These are phyloP conservation scores for Bombus vancouverensis DNA, from an alignment of 1,140 invertebrate species.

Conservation along the genomic window DNA sequence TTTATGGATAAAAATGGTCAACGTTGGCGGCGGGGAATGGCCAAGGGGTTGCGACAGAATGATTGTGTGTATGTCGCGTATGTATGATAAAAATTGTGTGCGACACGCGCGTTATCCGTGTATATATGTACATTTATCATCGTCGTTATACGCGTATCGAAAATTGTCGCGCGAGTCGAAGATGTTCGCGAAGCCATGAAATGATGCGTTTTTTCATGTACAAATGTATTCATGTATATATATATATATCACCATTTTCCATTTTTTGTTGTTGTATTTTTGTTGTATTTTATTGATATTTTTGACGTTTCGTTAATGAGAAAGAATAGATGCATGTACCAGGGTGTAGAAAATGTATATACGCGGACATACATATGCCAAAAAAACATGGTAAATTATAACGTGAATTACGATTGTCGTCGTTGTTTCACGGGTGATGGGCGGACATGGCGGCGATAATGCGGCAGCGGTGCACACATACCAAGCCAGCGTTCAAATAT, in stretches of 20 bases:
- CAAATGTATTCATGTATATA: background rate
- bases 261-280: background rate
- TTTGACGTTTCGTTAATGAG: constrained; percentile 39
- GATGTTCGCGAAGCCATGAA: background rate
- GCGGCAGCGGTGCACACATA: constrained; percentile 76
- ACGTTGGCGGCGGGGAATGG: background rate
- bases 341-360: constrained; percentile 60
- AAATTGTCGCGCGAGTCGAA: background rate
- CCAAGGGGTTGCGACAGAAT: constrained; percentile 33
- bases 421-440: constrained; percentile 61
- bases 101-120: background rate
- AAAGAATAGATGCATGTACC: constrained; percentile 69
- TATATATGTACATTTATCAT: background rate
- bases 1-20: constrained; percentile 14
- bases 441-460: constrained; percentile 74
- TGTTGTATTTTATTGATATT: background rate
- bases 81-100: constrained; percentile 37
- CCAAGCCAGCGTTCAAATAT: constrained; percentile 74
- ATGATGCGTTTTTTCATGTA: background rate
- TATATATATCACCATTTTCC: background rate
- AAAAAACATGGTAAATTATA: constrained; percentile 21
- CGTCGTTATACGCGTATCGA: background rate
- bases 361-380: background rate
- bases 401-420: constrained; percentile 39
- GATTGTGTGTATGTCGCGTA: constrained; percentile 42